These are phyloP conservation scores for Colinus virginianus DNA, from an alignment of 2,113 vertebrate genomes.

Conservation along the genomic window DNA sequence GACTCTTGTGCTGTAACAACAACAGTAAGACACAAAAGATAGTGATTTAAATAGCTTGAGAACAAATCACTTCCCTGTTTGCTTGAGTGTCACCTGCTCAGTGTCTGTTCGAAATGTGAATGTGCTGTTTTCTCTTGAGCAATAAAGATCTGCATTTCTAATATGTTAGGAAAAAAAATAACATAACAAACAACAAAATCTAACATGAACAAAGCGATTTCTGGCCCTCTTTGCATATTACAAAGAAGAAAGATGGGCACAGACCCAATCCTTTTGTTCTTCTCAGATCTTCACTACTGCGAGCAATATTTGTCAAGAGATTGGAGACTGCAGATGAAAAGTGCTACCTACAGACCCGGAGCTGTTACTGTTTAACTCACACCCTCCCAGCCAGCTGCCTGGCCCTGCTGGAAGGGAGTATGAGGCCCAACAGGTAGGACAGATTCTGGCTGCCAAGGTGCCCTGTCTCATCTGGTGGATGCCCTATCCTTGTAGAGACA, in stretches of 20 bases:
- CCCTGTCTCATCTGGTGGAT: neutral
- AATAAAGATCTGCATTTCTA: conserved; percentile 68
- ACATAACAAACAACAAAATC: conserved; percentile 6
- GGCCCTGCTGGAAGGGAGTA: conserved; percentile 3
- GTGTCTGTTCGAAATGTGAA: neutral
- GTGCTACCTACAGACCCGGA: conserved; percentile 32
- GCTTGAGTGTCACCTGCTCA: conserved; percentile 36
- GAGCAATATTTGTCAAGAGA: conserved; percentile 57
- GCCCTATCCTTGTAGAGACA: no score
- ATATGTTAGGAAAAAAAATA: conserved; percentile 17
- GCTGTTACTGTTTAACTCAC: conserved; percentile 47
- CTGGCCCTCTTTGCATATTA: conserved; percentile 68
- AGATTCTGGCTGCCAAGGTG: neutral
- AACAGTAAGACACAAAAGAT: conserved; percentile 23
- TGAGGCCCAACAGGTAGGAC: conserved; percentile 47
- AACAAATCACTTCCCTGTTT: conserved; percentile 61
- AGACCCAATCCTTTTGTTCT: conserved; percentile 70
- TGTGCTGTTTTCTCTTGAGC: conserved; percentile 53
- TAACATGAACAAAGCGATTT: conserved; percentile 62
- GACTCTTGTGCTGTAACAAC: conserved; percentile 27
- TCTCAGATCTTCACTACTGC: conserved; percentile 63
- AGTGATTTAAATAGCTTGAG: conserved; percentile 47
- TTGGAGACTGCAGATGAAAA: conserved; percentile 67
- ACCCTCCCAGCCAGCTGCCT: conserved; percentile 17
- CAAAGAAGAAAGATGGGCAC: conserved; percentile 66